Conservation (phyloP, 2,888 invertebrate genomes). For the Eilema depressum region DNA sequence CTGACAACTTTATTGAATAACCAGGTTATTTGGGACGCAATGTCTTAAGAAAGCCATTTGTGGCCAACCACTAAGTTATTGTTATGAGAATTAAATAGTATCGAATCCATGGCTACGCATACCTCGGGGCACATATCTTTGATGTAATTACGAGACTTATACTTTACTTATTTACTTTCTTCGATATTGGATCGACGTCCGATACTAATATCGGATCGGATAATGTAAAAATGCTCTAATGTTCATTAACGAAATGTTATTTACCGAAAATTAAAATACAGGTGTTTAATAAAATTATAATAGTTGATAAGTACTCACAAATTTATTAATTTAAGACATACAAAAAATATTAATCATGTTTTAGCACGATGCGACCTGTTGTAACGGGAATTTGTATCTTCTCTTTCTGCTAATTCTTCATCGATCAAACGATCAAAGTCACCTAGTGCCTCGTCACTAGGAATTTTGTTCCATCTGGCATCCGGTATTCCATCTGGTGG, state of each 20-base stretch:
- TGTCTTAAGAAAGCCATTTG: background rate
- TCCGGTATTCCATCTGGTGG: conserved; percentile 96
- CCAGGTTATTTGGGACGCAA: background rate
- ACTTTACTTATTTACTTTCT: too few species aligned
- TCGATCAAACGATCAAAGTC: conserved; percentile 95
- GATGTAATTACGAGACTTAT: too few species aligned
- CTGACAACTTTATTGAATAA: conserved; percentile 14
- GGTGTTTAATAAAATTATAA: background rate
- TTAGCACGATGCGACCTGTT: conserved; percentile 57
- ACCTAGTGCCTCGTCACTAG: conserved; percentile 90
- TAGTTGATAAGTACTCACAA: too few species aligned
- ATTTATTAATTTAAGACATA: background rate
- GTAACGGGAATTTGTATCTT: conserved; percentile 79
- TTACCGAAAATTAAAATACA: background rate
- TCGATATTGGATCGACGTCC: too few species aligned
- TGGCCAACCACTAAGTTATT: background rate
- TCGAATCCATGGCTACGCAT: background rate
- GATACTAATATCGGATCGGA: too few species aligned
- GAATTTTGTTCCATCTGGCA: conserved; percentile 95
- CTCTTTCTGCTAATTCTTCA: conserved; percentile 92
- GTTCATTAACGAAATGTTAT: background rate
- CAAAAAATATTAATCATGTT: background rate
- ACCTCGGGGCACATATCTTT: too few species aligned
- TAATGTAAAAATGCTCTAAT: too few species aligned
- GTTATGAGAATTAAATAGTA: background rate